These are phyloP conservation scores for Phylloscopus trochiloides DNA, from an alignment of 2,113 vertebrate genomes.

Conservation along the genomic window DNA sequence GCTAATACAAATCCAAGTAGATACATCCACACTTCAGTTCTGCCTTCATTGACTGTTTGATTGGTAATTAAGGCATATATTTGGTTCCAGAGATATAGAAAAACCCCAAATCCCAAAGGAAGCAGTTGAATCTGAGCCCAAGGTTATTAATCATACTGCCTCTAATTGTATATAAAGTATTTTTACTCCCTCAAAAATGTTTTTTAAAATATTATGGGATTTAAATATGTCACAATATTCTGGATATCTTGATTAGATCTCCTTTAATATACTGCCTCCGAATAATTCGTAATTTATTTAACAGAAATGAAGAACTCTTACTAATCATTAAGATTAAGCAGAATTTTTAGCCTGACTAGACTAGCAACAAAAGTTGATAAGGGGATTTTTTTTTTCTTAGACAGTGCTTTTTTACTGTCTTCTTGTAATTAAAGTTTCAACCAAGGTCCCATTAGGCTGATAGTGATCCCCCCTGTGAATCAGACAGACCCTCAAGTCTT, in stretches of 20 bases:
- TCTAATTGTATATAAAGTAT: constrained; percentile 61
- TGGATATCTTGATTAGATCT: constrained; percentile 69
- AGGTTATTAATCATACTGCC: constrained; percentile 49
- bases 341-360: constrained; percentile 51
- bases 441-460: constrained; percentile 27
- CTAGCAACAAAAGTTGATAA: constrained; percentile 35
- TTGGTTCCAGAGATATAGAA: constrained; percentile 8
- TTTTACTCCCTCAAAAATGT: constrained; percentile 1
- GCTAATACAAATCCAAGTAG: background rate
- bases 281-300: constrained; percentile 58
- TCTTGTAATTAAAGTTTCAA: constrained; percentile 60
- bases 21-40: background rate
- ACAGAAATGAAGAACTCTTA: constrained; percentile 52
- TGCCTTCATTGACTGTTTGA: constrained; percentile 24
- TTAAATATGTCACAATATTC: constrained; percentile 62
- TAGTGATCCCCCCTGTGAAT: constrained; percentile 8
- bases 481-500: constrained; percentile 36
- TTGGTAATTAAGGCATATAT: constrained; percentile 46
- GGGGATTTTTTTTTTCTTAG: background rate
- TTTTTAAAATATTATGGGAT: constrained; percentile 37
- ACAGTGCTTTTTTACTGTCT: constrained; percentile 21
- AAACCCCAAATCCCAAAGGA: background rate
- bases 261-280: constrained; percentile 17
- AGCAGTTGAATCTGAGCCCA: background rate
- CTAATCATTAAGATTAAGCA: constrained; percentile 62